Evolutionary conservation across 2,113 vertebrate species (phyloP), one percentile per base, ranked within the genome.

Genomic region (Colius striatus): DNA sequence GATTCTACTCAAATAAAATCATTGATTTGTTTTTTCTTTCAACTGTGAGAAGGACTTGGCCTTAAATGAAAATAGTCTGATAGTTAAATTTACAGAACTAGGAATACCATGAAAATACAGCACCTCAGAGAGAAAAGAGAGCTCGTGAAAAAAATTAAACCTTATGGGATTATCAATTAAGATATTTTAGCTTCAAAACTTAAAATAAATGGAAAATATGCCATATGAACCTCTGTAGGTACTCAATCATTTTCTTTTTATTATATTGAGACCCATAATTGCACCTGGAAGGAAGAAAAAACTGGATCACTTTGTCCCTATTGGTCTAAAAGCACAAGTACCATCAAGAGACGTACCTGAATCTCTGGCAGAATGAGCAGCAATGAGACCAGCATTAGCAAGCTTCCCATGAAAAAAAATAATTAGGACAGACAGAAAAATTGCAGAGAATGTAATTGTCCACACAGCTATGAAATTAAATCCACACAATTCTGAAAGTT

Each of bases 301-400:
- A 97, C 91, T 97, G 96, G 96, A 98, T 96, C 96, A 96, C 75
- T 48, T 86, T 94, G 97, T 96, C 93, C 97, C 97, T 90, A 95
- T 67, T 93, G 95, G 83, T 96, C 96, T 96, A 92, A 97, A 97
- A 97, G 84, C 92, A 70, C 92, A 96, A 92, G 34, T 91, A 92
- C 88, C 94, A 96, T 93, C 92, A 96, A 83, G 95, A 97, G 95
- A 96, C 92, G 70, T 48, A 94, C 48, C 94, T 93, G 67, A 74
- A 15, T 63, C 93, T 65, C 29, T 58, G 71, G 66, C 91, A 84
- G 80, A 94, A 45, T 41, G 62, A 92, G 58, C 89, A 91, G 62
- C 26, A 5, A 51, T 66, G 72, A 92, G 88, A 96, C 68, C 81
- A 75, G 45, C 63, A 94, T 93, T 90, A 95, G 61, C 84, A 89